phyloP scores from a whole-genome alignment of 2,113 vertebrate genomes.

The Phaetusa simplex region DNA sequence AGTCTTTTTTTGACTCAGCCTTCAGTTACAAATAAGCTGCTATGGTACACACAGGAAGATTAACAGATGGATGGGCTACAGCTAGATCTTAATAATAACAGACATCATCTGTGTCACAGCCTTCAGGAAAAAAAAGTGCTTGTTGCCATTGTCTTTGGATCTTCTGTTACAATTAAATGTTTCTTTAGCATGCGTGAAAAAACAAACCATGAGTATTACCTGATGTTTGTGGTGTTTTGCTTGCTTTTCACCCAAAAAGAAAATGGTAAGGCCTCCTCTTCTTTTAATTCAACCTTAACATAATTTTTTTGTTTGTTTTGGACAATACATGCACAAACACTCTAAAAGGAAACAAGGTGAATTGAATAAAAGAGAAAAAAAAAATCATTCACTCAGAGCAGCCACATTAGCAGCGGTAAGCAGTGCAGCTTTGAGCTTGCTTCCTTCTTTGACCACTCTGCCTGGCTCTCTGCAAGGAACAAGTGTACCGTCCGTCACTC shows the following conservation, averaged over 20 bases:
- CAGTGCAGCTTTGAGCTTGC: not conserved
- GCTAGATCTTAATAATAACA: conserved; percentile 43
- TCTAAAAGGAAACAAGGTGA: not conserved
- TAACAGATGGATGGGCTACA: conserved; percentile 39
- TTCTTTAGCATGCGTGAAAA: not conserved
- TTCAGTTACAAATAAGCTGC: conserved; percentile 35
- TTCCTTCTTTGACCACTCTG: not conserved
- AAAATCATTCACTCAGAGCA: not conserved
- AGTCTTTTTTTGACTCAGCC: not conserved
- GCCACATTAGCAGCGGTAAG: not conserved
- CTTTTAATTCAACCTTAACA: not conserved
- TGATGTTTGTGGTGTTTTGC: not conserved
- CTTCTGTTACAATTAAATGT: not conserved
- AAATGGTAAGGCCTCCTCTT: not conserved
- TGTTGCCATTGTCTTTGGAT: not conserved
- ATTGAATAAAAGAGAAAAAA: not conserved
- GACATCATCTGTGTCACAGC: conserved; percentile 19
- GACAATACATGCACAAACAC: not conserved
- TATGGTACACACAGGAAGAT: not conserved
- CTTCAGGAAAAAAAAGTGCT: not conserved
- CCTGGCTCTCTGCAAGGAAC: not conserved
- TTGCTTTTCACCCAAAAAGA: not conserved
- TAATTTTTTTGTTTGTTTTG: not conserved
- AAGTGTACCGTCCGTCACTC: not conserved
- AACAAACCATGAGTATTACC: not conserved